Evolutionary conservation across 2,888 invertebrate species (phyloP).

Genomic region (Holacanthella duospinosa): DNA sequence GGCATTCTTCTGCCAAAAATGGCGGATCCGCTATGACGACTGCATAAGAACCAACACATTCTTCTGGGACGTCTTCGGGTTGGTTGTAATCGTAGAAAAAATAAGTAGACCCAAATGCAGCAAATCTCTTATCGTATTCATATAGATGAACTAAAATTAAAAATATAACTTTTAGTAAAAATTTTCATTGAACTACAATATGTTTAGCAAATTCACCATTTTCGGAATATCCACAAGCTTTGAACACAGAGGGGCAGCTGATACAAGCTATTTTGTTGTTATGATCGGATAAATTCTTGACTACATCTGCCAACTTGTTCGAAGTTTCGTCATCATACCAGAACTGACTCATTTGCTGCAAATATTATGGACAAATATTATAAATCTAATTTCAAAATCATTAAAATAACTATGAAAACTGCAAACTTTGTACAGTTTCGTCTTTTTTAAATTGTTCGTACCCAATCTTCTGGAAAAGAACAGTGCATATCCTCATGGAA

Average conservation of each 20-base stretch:
- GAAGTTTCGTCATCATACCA: conserved; percentile 86
- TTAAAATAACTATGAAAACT: background rate
- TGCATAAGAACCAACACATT: conserved; percentile 56
- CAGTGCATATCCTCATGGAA: conserved; percentile 42
- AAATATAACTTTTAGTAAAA: conserved; percentile 8
- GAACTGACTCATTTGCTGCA: conserved; percentile 91
- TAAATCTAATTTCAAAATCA: background rate
- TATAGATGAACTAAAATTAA: conserved; percentile 56
- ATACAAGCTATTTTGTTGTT: conserved; percentile 64
- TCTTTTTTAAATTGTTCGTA: conserved; percentile 12
- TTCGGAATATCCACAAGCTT: conserved; percentile 40
- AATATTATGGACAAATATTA: no score
- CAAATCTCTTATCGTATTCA: conserved; percentile 78
- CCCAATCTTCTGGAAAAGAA: conserved; percentile 25
- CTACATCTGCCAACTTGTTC: conserved; percentile 56
- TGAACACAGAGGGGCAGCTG: conserved; percentile 79
- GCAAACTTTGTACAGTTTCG: background rate
- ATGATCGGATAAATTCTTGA: conserved; percentile 47
- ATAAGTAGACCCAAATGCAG: conserved; percentile 65
- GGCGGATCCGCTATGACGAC: conserved; percentile 89
- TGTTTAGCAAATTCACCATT: conserved; percentile 18
- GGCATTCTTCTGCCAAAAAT: conserved; percentile 83
- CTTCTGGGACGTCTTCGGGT: conserved; percentile 57
- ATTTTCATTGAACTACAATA: background rate
- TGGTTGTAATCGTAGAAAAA: conserved; percentile 77